A percentile compares a stretch with the other conserved stretches of the same genome.
These are phyloP conservation scores for Smithornis capensis DNA, from an alignment of 2,113 vertebrate genomes.

Conservation along the genomic window DNA sequence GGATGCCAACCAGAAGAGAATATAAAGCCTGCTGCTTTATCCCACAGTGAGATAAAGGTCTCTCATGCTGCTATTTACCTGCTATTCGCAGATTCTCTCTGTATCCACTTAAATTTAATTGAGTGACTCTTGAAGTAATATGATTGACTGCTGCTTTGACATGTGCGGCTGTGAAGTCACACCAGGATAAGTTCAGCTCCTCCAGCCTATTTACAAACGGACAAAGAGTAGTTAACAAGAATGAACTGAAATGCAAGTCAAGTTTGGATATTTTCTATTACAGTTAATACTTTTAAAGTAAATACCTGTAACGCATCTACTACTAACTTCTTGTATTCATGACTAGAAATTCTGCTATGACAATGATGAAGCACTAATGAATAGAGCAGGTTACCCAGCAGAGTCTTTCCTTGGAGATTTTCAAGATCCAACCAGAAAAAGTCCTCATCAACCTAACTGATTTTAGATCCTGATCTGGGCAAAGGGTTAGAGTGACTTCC, in stretches of 20 bases:
- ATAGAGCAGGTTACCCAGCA: background rate
- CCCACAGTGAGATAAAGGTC: background rate
- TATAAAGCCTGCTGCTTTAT: background rate
- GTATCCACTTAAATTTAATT: conserved; percentile 94
- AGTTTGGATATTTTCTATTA: background rate
- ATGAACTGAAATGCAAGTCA: background rate
- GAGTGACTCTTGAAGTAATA: conserved; percentile 72
- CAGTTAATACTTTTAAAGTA: background rate
- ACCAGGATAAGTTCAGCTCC: conserved; percentile 93
- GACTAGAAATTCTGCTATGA: background rate
- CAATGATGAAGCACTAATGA: background rate
- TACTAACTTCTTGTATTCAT: background rate
- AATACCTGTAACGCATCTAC: background rate
- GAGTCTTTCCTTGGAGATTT: background rate
- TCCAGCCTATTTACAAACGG: conserved; percentile 69
- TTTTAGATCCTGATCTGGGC: background rate
- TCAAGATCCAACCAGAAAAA: background rate
- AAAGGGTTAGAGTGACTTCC: background rate
- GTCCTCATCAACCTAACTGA: background rate
- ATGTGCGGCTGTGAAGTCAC: conserved; percentile 81
- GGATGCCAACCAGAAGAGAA: background rate
- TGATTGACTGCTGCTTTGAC: conserved; percentile 77
- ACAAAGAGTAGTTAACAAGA: background rate
- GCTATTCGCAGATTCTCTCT: conserved; percentile 83
- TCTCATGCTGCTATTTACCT: conserved; percentile 67